Percentiles rank a stretch among this genome's conserved stretches.
Evolutionary conservation across 2,113 vertebrate species (phyloP).

Genomic region (Gavialis gangeticus): DNA sequence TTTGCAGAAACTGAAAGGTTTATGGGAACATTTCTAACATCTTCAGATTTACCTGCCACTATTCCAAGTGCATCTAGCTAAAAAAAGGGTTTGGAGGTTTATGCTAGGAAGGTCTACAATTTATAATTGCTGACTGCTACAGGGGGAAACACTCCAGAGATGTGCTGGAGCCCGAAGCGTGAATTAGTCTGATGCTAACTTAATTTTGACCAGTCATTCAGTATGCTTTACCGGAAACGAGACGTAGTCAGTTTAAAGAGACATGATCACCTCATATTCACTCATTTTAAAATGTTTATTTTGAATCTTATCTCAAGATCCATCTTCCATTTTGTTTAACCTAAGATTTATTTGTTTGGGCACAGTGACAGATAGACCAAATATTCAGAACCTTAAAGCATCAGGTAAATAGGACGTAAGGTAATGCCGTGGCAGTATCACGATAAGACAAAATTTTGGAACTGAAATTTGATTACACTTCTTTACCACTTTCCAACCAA

Average conservation of each 20-base stretch:
- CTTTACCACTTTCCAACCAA: not conserved
- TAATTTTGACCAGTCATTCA: not conserved
- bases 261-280: not conserved
- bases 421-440: rapidly evolving
- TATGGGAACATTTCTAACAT: rapidly evolving
- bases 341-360: not conserved
- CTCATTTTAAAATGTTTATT: rapidly evolving
- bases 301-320: not conserved
- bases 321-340: not conserved
- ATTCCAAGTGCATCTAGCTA: not conserved
- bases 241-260: rapidly evolving
- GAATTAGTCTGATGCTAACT: not conserved
- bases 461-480: not conserved
- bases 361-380: rapidly evolving
- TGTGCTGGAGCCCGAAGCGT: not conserved
- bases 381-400: not conserved
- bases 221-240: not conserved
- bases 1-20: not conserved
- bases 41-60: not conserved
- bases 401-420: not conserved
- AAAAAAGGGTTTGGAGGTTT: not conserved
- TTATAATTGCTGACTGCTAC: rapidly evolving
- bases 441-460: not conserved
- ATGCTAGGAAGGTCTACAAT: not conserved
- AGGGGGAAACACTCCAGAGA: rapidly evolving